These are phyloP conservation scores for Lottia gigantea DNA, from an alignment of 2,888 invertebrate species.

Conservation along the genomic window DNA sequence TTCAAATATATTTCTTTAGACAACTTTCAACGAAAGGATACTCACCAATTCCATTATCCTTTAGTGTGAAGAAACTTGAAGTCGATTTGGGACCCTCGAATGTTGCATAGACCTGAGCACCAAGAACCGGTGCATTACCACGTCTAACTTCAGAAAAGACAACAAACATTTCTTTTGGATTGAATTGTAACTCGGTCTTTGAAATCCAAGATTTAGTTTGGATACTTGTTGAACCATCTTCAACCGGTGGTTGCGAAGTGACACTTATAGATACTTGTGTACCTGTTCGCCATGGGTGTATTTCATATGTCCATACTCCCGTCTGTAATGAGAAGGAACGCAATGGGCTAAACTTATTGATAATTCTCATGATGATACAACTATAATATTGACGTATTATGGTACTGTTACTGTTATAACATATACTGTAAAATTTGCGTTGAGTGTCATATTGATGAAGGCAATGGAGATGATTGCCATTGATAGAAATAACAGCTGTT, in stretches of 20 bases:
- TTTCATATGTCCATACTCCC: slow-evolving; percentile 32
- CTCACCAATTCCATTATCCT: slow-evolving; percentile 39
- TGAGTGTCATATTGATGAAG: too few species aligned
- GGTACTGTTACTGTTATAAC: too few species aligned
- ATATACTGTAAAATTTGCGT: too few species aligned
- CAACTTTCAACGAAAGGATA: not conserved
- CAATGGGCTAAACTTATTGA: too few species aligned
- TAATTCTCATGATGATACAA: too few species aligned
- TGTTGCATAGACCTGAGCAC: slow-evolving; percentile 31
- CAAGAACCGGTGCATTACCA: slow-evolving; percentile 36
- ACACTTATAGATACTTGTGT: not conserved
- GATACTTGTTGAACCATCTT: slow-evolving; percentile 22
- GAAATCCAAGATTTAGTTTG: slow-evolving; percentile 26
- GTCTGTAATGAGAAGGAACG: slow-evolving; percentile 15
- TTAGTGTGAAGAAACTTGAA: slow-evolving; percentile 23
- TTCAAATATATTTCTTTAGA: not conserved
- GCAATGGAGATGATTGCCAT: too few species aligned
- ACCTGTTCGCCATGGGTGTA: slow-evolving; percentile 18
- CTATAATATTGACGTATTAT: too few species aligned
- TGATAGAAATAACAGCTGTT: too few species aligned
- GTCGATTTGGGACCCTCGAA: slow-evolving; percentile 32
- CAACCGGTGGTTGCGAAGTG: not conserved
- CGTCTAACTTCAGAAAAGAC: slow-evolving; percentile 34
- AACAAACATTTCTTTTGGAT: slow-evolving; percentile 26
- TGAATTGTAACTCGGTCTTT: slow-evolving; percentile 21